A percentile compares a stretch with the other conserved stretches of the same genome.
Evolutionary conservation across 2,888 invertebrate genomes (phyloP).

Genomic region (Laothoe populi): DNA sequence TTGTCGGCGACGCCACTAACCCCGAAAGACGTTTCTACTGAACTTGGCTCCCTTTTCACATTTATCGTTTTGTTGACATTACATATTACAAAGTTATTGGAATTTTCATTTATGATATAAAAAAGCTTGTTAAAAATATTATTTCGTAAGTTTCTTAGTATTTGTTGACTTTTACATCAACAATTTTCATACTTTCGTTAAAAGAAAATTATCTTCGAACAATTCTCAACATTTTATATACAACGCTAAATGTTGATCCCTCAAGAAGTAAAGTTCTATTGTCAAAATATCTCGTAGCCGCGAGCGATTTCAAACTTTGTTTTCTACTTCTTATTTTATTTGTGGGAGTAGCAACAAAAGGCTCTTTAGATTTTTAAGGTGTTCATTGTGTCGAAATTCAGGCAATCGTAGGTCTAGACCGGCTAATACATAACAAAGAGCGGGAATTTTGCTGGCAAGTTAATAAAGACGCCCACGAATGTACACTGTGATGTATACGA

Average conservation of each 20-base stretch:
- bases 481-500: conserved; percentile 28
- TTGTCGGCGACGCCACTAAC: no score
- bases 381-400: conserved; percentile 37
- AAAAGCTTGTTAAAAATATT: no score
- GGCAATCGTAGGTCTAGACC: conserved; percentile 41
- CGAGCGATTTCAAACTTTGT: conserved; percentile 29
- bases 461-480: conserved; percentile 39
- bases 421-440: conserved; percentile 38
- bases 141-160: no score
- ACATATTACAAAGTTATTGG: no score
- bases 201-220: not conserved
- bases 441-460: conserved; percentile 32
- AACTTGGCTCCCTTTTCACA: no score
- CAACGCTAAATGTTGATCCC: not conserved
- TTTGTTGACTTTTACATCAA: no score
- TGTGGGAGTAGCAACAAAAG: conserved; percentile 33
- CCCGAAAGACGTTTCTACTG: no score
- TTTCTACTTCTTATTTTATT: conserved; percentile 34
- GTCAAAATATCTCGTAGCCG: conserved; percentile 10
- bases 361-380: conserved; percentile 34
- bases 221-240: conserved; percentile 1
- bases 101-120: no score
- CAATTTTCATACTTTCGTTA: not conserved
- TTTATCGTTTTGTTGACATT: no score
- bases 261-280: not conserved